Evolutionary conservation across 2,797 vertebrate genomes (phyloP).

Genomic region (Neostethus bicornis): DNA sequence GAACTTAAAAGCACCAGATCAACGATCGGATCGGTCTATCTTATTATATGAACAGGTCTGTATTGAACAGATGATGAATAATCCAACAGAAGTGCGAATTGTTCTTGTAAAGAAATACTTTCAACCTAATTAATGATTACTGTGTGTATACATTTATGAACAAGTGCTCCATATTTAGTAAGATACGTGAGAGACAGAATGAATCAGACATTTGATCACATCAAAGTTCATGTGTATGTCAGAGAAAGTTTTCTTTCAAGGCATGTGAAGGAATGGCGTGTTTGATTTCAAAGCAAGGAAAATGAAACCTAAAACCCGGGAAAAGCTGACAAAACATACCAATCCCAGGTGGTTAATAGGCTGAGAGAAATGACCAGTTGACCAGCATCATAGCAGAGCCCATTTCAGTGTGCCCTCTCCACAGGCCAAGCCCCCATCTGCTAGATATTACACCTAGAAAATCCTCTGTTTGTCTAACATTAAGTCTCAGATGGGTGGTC

Average conservation of each 20-base stretch:
- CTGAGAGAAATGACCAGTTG: conserved; percentile 81
- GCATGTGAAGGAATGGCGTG: conserved; percentile 46
- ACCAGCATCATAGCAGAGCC: conserved; percentile 76
- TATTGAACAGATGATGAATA: background rate
- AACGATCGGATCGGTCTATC: background rate
- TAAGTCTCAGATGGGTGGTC: conserved; percentile 80
- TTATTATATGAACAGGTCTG: background rate
- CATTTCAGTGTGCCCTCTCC: conserved; percentile 58
- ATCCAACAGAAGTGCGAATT: background rate
- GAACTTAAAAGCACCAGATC: background rate
- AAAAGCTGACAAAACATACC: conserved; percentile 84
- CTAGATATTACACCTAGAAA: conserved; percentile 80
- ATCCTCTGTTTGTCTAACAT: conserved; percentile 77
- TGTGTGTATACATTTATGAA: background rate
- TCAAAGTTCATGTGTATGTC: conserved; percentile 55
- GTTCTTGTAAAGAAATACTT: background rate
- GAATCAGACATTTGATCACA: conserved; percentile 17
- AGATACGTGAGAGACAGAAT: background rate
- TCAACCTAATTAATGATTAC: background rate
- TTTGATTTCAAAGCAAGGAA: conserved; percentile 78
- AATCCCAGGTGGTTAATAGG: conserved; percentile 84
- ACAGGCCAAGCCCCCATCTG: conserved; percentile 73
- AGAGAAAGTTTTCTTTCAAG: conserved; percentile 56
- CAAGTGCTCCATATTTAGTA: background rate
- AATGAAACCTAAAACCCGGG: conserved; percentile 79